phyloP scores from a whole-genome alignment of 2,888 invertebrate species.

The Altica lythri region DNA sequence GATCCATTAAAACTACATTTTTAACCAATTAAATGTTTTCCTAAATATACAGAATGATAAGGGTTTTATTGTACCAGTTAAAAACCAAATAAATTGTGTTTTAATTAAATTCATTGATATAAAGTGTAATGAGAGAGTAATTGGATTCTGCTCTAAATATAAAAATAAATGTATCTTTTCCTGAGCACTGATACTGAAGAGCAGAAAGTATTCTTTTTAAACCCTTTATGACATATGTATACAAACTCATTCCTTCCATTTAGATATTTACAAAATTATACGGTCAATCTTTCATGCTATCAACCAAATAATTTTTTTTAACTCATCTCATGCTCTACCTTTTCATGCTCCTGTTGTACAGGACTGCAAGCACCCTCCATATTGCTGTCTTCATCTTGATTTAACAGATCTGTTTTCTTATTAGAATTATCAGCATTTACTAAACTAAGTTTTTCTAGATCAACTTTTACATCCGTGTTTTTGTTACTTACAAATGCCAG shows the following conservation, averaged over 20 bases:
- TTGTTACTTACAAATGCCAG: conserved; percentile 52
- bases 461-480: conserved; percentile 52
- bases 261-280: background rate
- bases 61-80: too few relatives aligned
- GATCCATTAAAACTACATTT: conserved; percentile 7
- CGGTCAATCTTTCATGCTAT: background rate
- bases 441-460: conserved; percentile 53
- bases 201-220: background rate
- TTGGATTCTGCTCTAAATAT: background rate
- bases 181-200: too few relatives aligned
- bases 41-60: background rate
- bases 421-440: conserved; percentile 51
- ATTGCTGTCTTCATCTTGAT: conserved; percentile 38
- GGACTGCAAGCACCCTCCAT: conserved; percentile 48
- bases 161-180: background rate
- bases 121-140: too few relatives aligned
- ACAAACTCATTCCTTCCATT: too few relatives aligned
- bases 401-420: conserved; percentile 39
- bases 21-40: background rate
- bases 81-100: too few relatives aligned
- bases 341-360: conserved; percentile 47
- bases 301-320: background rate
- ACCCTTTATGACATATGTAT: too few relatives aligned
- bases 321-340: conserved; percentile 40
- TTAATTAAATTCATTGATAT: too few relatives aligned